Evolutionary conservation across 2,113 vertebrate genomes (phyloP), one percentile per base, ranked within the genome.

Genomic region (Carollia perspicillata): DNA sequence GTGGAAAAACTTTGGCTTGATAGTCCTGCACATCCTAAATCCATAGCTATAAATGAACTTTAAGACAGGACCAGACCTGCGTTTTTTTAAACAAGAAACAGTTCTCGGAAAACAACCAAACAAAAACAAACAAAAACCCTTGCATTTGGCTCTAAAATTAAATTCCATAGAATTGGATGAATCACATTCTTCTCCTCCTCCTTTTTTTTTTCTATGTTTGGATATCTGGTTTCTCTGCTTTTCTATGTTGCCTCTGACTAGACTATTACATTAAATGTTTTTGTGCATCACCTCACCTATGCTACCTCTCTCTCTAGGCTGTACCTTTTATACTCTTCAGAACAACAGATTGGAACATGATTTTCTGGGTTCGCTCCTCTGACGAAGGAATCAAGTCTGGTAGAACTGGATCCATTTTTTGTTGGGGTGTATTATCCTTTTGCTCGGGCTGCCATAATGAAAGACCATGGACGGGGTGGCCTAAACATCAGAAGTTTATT

Each of bases 41-140:
- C 75, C 63, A 71, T 55, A 84, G 63, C 81, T 95, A 94, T 69
- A 95, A 96, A 95, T 80, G 83, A 97, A 92, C 93, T 94, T 35
- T 22, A 75, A 95, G 87, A 84, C 84, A 94, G 51, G 74, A 51
- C 44, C 81, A 95, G 95, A 66, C 44, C 69, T 92, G 44, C 37
- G 55, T 92, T 88, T 63, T 63, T 96, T 13, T 94, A 95, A 97
- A 95, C 75, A 96, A 96, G 65, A 81, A 90, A 92, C 2, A 12
- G 33, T 84, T 94, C 79, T 84, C 89, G 90, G 72, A 80, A 40
- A 5, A 49, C 18, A 79, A 71, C 22, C 65, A 85, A 92, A 83
- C 42, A 53, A 14, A 26, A 33, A 9, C 9, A 75, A 75, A 42
- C 3, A 10, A 72, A 55, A 16, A 7, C 5, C 8, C 40, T 96